A percentile compares a stretch with the other conserved stretches of the same genome.
phyloP scores from a whole-genome alignment of 53 echinoderm and acorn worm species.

The Echinarachnius parma region DNA sequence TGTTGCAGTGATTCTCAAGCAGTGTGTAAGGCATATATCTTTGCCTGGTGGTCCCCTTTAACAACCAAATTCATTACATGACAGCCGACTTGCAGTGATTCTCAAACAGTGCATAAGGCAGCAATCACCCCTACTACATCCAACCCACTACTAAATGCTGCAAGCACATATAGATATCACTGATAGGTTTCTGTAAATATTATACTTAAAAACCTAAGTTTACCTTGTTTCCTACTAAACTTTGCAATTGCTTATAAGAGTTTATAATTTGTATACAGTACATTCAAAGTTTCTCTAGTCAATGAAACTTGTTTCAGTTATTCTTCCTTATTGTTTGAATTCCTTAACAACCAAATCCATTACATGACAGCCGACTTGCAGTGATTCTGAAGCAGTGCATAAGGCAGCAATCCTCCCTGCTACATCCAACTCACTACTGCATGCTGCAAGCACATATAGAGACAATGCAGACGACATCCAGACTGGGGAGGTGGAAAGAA shows the following conservation, averaged over 20 bases:
- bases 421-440: slow-evolving; percentile 28
- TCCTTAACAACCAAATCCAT: too few relatives aligned
- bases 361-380: slow-evolving; percentile 32
- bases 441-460: not conserved
- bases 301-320: too few relatives aligned
- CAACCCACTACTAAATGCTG: slow-evolving; percentile 13
- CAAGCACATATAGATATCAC: not conserved
- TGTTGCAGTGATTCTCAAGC: not conserved
- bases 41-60: too few relatives aligned
- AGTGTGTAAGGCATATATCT: not conserved
- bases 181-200: too few relatives aligned
- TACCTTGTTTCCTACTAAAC: too few relatives aligned
- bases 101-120: slow-evolving; percentile 23
- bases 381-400: slow-evolving; percentile 29
- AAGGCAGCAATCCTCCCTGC: slow-evolving; percentile 22
- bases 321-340: too few relatives aligned
- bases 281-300: too few relatives aligned
- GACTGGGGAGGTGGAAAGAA: slow-evolving; percentile 15
- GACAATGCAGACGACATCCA: slow-evolving; percentile 14
- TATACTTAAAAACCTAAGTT: too few relatives aligned
- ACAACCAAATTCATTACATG: too few relatives aligned
- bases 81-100: slow-evolving; percentile 24
- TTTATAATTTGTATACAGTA: not conserved
- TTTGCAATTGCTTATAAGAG: not conserved
- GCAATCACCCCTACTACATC: slow-evolving; percentile 29